Evolutionary conservation across 1,140 invertebrate species (phyloP), one percentile per base, ranked within the genome.

Genomic region (Tenebrio molitor): DNA sequence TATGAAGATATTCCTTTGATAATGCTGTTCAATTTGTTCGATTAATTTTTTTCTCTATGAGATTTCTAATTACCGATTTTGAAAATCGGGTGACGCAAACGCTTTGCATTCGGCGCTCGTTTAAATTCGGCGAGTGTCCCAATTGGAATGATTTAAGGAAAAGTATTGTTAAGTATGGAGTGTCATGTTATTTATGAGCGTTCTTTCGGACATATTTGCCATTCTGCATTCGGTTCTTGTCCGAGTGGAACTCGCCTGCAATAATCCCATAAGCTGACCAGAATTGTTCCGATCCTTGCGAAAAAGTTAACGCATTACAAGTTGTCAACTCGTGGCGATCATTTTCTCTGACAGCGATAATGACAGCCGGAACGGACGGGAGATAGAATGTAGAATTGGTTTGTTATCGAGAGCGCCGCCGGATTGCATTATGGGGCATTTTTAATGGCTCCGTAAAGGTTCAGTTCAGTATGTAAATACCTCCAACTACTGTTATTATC

Each of bases 401-500:
- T 58, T 58, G 14, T 58, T 25, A 58, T 58, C 21, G 23, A 58
- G 15, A 12, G 21, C 21, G 23, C 21, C n/a, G 2, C 4, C 5
- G 12, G 23, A 29, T 58, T 29, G 19, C 50, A 29, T n/a, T 58
- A 29, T 58, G 10, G 21, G 21, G n/a, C 0, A 33, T 58, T 58
- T 58, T 58, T 58, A 1, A 21, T 15, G 50, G 1, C 17, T 0
- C 15, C 21, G 15, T 58, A 29, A 29, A 58, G 50, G 50, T 58
- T 58, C 23, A 58, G 29, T 58, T 58, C 50, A 29, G 15, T 58
- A 58, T 58, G 50, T 58, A 58, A 58, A 58, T 58, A 58, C 21
- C 23, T 58, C 8, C 50, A 17, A 58, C 50, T 58, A 58, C 50
- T 58, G 50, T 58, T 58, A 58, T 58, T 58, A 58, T 58, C 50